These are phyloP conservation scores for Drosophila grimshawi DNA, from an alignment of 1,140 invertebrate species.

Conservation along the genomic window DNA sequence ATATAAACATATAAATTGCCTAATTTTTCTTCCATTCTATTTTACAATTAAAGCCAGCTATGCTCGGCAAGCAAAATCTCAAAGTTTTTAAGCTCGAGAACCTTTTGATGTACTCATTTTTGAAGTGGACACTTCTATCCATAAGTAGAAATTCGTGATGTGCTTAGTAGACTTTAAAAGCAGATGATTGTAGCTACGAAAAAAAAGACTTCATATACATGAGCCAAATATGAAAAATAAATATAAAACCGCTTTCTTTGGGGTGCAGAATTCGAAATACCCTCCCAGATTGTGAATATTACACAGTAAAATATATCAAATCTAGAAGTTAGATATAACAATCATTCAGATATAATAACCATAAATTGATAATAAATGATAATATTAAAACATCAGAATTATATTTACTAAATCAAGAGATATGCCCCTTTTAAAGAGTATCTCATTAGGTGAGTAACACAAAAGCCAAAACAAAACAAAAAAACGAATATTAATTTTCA, in stretches of 20 bases:
- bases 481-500: neutral
- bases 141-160: slow-evolving; percentile 43
- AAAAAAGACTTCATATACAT: neutral
- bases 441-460: neutral
- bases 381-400: too few species aligned
- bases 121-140: slow-evolving; percentile 28
- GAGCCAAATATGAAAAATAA: slow-evolving; percentile 1
- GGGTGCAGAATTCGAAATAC: neutral
- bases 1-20: slow-evolving; percentile 1
- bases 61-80: neutral
- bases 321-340: too few species aligned
- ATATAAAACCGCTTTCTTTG: neutral
- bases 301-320: too few species aligned
- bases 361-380: too few species aligned
- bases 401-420: too few species aligned
- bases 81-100: slow-evolving; percentile 17
- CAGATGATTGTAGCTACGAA: slow-evolving; percentile 5
- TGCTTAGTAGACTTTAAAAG: slow-evolving; percentile 9
- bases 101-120: slow-evolving; percentile 26
- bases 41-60: neutral
- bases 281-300: neutral
- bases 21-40: slow-evolving; percentile 10
- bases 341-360: too few species aligned
- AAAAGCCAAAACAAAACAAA: too few species aligned
- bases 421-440: neutral